Evolutionary conservation across 2,113 vertebrate species (phyloP).

Genomic region (Euleptes europaea): DNA sequence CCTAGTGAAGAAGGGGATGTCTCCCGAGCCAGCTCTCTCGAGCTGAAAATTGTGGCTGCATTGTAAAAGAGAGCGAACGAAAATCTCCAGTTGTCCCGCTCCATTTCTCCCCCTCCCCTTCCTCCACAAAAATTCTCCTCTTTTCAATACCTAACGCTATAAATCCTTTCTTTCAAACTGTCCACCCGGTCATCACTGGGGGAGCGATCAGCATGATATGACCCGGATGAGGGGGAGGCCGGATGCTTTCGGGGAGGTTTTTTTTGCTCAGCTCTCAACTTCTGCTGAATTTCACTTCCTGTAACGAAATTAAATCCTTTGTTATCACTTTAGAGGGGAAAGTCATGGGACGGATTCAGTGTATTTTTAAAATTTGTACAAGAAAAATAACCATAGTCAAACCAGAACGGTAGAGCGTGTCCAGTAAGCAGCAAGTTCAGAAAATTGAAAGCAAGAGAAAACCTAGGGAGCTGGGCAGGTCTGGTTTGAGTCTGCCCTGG

Average conservation of each 20-base stretch:
- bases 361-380: conserved; percentile 12
- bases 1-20: no score
- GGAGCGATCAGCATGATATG: not conserved
- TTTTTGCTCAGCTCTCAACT: not conserved
- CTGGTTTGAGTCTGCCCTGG: conserved; percentile 31
- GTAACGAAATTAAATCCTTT: conserved; percentile 27
- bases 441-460: not conserved
- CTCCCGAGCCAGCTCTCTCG: no score
- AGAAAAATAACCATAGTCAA: not conserved
- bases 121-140: no score
- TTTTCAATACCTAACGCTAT: not conserved
- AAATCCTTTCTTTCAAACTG: not conserved
- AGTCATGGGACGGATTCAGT: conserved; percentile 9
- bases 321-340: not conserved
- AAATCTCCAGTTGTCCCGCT: no score
- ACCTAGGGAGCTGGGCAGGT: not conserved
- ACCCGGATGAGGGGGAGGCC: fast-evolving
- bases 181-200: not conserved
- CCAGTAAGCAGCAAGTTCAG: not conserved
- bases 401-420: not conserved
- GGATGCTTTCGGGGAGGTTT: not conserved
- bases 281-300: conserved; percentile 45
- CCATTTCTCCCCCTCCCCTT: no score
- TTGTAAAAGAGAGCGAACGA: no score
- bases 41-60: no score